Conservation (phyloP, 2,888 invertebrate genomes). For the Myopa testacea region DNA sequence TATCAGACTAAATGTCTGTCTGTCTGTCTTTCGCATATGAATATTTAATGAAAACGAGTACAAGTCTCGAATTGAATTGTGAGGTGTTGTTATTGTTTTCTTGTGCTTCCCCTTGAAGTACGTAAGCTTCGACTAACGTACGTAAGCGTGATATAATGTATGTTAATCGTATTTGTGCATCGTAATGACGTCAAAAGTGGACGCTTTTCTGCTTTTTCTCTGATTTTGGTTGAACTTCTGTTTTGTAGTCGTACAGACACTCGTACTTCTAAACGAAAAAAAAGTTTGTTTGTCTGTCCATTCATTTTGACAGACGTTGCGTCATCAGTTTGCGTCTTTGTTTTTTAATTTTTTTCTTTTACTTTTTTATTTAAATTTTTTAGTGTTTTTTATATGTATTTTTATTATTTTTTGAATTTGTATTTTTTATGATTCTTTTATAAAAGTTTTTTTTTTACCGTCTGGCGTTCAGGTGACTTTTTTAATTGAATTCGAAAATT, state of each 20-base stretch:
- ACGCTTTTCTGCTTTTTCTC: too few species aligned
- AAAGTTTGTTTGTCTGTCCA: neutral
- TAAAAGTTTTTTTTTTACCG: too few species aligned
- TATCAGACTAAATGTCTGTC: too few species aligned
- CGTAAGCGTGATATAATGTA: neutral
- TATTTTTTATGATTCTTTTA: neutral
- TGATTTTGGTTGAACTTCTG: too few species aligned
- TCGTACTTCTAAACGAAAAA: too few species aligned
- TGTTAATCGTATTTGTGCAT: too few species aligned
- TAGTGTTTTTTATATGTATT: constrained; percentile 3
- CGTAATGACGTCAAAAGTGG: too few species aligned
- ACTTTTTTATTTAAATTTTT: neutral
- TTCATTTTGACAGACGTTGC: neutral
- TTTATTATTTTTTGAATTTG: neutral
- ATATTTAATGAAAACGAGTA: too few species aligned
- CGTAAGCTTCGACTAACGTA: neutral
- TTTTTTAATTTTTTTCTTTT: neutral
- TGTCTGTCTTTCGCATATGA: neutral
- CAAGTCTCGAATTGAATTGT: too few species aligned
- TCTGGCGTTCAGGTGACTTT: too few species aligned
- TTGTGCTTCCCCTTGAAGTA: neutral
- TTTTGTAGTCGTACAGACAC: neutral
- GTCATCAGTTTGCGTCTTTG: neutral
- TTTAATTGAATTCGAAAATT: too few species aligned
- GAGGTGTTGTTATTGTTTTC: too few species aligned